Evolutionary conservation across 1,140 invertebrate genomes (phyloP).

Genomic region (Nasonia vitripennis): DNA sequence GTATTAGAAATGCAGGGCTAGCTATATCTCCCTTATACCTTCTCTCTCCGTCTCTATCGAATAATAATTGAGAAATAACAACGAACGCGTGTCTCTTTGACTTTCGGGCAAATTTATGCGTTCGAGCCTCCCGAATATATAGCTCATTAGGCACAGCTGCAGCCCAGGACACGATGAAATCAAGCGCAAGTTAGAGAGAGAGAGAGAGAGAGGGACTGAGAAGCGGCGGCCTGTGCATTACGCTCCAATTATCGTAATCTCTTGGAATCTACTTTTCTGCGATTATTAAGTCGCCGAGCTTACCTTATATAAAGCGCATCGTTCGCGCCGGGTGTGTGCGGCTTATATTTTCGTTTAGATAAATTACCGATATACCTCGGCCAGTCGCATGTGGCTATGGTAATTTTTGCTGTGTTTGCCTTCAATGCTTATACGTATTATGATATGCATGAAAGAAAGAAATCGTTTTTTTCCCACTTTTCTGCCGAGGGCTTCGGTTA

Average conservation of each 20-base stretch:
- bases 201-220: no score
- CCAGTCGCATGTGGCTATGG: neutral
- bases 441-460: neutral
- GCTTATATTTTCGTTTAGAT: neutral
- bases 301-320: no score
- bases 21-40: no score
- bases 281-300: no score
- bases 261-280: constrained; percentile 1
- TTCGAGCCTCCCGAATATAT: constrained; percentile 1
- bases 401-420: neutral
- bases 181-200: neutral
- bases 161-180: neutral
- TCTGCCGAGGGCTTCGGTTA: neutral
- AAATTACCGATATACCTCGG: neutral
- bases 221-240: neutral
- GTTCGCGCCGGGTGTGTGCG: neutral
- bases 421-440: neutral
- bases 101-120: constrained; percentile 49
- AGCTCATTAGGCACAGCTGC: constrained; percentile 39
- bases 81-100: neutral
- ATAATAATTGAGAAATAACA: constrained; percentile 24
- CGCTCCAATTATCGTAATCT: constrained; percentile 7
- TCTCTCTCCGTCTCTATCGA: no score
- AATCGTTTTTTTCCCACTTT: neutral
- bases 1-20: constrained; percentile 29